These are phyloP conservation scores for Aurelia sp. DNA, from an alignment of 30 jellyfish, hydroid and myxozoan species.

Conservation along the genomic window DNA sequence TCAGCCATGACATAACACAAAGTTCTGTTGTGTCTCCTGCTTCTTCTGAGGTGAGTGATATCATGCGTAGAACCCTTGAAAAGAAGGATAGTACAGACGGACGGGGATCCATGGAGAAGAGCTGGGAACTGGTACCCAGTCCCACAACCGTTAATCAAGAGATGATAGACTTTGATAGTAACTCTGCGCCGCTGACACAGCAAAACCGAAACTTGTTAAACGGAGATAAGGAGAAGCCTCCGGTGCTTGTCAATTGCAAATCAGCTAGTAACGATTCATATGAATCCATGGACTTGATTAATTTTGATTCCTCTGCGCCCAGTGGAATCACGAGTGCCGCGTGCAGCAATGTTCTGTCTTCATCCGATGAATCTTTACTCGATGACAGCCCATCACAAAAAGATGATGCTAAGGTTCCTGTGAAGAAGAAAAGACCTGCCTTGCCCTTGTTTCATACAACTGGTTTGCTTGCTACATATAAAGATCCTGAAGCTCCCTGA, in stretches of 20 bases:
- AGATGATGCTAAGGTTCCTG: constrained; percentile 11
- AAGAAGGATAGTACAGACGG: constrained; percentile 63
- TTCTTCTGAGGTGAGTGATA: constrained; percentile 63
- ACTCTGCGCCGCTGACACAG: constrained; percentile 1
- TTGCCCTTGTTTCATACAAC: constrained; percentile 62
- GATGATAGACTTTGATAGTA: constrained; percentile 52
- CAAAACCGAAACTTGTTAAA: constrained; percentile 14
- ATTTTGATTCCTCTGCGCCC: constrained; percentile 35
- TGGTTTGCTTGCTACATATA: constrained; percentile 49
- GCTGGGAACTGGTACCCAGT: constrained; percentile 98
- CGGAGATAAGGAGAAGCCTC: background rate
- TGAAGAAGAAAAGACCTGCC: constrained; percentile 67
- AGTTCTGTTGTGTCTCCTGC: constrained; percentile 52
- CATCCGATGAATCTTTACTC: constrained; percentile 54
- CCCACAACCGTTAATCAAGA: constrained; percentile 79
- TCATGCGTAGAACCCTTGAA: constrained; percentile 42
- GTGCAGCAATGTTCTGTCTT: constrained; percentile 35
- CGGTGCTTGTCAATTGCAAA: constrained; percentile 19
- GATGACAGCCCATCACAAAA: constrained; percentile 19
- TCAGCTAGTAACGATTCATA: constrained; percentile 54
- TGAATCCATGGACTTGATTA: constrained; percentile 61
- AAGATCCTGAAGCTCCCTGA: constrained; percentile 7
- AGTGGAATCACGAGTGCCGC: constrained; percentile 14
- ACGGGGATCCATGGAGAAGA: constrained; percentile 63
- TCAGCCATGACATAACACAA: constrained; percentile 6